phyloP scores from a whole-genome alignment of 1,140 invertebrate genomes.

The Hycleus phaleratus region DNA sequence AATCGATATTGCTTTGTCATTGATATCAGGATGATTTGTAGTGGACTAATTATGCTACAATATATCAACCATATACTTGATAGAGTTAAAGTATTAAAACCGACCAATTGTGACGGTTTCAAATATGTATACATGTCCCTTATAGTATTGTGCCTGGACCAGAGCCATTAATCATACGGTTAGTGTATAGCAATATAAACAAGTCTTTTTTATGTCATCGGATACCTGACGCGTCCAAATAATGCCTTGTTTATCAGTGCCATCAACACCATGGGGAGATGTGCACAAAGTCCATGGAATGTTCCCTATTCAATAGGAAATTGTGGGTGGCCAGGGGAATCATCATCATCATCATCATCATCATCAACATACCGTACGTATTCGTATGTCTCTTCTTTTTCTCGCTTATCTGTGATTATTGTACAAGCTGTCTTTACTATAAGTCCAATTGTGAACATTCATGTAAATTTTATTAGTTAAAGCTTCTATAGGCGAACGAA shows the following conservation, averaged over 20 bases:
- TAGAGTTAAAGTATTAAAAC: constrained; percentile 22
- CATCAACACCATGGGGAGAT: constrained; percentile 40
- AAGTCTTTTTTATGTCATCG: constrained; percentile 44
- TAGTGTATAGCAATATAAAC: constrained; percentile 40
- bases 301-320: constrained; percentile 26
- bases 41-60: neutral
- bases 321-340: constrained; percentile 28
- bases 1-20: no score
- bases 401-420: no score
- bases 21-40: neutral
- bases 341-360: no score
- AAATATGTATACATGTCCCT: constrained; percentile 20
- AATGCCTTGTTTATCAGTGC: constrained; percentile 42
- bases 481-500: constrained; percentile 3
- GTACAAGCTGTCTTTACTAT: no score
- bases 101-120: constrained; percentile 30
- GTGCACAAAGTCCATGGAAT: constrained; percentile 29
- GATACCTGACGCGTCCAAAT: constrained; percentile 41
- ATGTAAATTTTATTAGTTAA: constrained; percentile 13
- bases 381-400: no score
- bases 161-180: constrained; percentile 38
- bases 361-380: no score
- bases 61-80: neutral
- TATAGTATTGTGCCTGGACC: constrained; percentile 26
- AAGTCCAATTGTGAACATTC: constrained; percentile 10